A percentile compares a stretch with the other conserved stretches of the same genome.
These are phyloP conservation scores for Tichodroma muraria DNA, from an alignment of 2,113 vertebrate genomes.

Conservation along the genomic window DNA sequence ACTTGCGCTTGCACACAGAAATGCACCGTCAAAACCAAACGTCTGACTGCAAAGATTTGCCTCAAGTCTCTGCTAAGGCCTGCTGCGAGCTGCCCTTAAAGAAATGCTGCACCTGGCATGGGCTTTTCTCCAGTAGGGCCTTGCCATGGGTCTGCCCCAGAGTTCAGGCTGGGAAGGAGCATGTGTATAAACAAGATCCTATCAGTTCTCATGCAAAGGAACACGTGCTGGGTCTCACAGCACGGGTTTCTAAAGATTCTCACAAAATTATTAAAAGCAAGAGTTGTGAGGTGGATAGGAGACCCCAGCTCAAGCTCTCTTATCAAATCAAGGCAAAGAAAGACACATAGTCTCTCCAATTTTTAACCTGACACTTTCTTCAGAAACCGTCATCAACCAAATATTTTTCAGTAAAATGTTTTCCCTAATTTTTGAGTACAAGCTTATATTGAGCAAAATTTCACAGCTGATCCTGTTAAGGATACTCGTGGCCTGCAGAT, in stretches of 20 bases:
- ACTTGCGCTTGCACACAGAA: fast-evolving
- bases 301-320: not conserved
- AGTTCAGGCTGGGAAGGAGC: not conserved
- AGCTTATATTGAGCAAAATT: not conserved
- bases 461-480: not conserved
- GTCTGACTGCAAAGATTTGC: not conserved
- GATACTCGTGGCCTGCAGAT: not conserved
- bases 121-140: not conserved
- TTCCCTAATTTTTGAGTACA: not conserved
- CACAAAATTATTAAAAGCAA: not conserved
- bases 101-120: not conserved
- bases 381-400: not conserved
- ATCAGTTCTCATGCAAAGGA: not conserved
- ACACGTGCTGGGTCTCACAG: not conserved
- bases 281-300: not conserved
- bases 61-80: not conserved
- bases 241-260: not conserved
- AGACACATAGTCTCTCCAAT: not conserved
- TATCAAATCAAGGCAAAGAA: not conserved
- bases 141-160: not conserved
- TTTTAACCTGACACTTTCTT: not conserved
- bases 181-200: not conserved
- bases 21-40: not conserved
- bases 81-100: not conserved
- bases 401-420: not conserved